These are phyloP conservation scores for Biston stratarius DNA, from an alignment of 2,888 invertebrate species.

Conservation along the genomic window DNA sequence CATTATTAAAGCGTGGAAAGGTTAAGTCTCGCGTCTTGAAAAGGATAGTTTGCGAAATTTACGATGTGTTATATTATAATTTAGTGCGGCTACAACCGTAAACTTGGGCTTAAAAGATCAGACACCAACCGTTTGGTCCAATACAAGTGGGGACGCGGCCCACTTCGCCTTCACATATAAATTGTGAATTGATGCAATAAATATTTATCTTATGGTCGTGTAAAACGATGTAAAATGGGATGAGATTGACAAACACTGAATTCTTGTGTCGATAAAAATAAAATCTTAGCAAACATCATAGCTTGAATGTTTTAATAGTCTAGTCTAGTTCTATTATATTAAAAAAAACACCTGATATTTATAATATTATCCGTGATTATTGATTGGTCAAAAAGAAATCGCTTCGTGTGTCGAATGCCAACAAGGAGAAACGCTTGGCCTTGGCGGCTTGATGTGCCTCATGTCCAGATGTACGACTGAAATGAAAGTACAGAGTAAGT, in stretches of 20 bases:
- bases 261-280: not conserved
- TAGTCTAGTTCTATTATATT: no score
- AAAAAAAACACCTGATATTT: no score
- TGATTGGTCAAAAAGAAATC: no score
- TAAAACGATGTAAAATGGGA: slow-evolving; percentile 1
- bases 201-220: slow-evolving; percentile 26
- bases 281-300: not conserved
- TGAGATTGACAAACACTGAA: not conserved
- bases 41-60: slow-evolving; percentile 83
- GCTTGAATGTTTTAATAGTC: no score
- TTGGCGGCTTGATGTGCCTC: no score
- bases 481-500: no score
- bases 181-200: slow-evolving; percentile 40
- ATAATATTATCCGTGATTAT: no score
- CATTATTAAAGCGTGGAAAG: slow-evolving; percentile 59
- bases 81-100: slow-evolving; percentile 79
- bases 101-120: slow-evolving; percentile 84
- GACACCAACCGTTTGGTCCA: slow-evolving; percentile 44
- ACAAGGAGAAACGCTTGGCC: no score
- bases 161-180: slow-evolving; percentile 42
- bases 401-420: no score
- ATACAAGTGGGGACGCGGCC: slow-evolving; percentile 46
- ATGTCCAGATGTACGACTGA: no score
- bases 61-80: slow-evolving; percentile 86
- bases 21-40: slow-evolving; percentile 72